Percentiles rank a stretch among this genome's conserved stretches.
Conservation (phyloP, 2,797 vertebrate genomes). For the Tamandua tetradactyla region DNA sequence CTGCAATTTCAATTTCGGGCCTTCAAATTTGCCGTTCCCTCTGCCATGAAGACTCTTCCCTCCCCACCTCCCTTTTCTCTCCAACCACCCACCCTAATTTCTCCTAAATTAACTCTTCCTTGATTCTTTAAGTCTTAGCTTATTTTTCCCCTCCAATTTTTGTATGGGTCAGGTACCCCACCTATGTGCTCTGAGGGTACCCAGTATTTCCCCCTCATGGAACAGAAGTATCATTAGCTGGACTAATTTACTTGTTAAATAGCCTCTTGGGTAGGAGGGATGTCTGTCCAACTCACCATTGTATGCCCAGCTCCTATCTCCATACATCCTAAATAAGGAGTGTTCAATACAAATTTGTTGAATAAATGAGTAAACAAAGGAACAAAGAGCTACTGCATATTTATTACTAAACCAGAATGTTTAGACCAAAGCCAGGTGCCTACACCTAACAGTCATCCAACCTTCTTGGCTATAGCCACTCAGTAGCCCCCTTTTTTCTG, state of each 20-base stretch:
- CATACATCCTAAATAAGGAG: not conserved
- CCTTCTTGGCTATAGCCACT: not conserved
- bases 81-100: not conserved
- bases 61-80: not conserved
- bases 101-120: not conserved
- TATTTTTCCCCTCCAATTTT: not conserved
- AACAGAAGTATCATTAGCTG: not conserved
- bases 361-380: not conserved
- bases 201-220: not conserved
- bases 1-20: not conserved
- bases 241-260: not conserved
- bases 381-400: not conserved
- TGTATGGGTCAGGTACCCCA: not conserved
- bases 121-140: not conserved
- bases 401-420: constrained; percentile 11
- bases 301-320: not conserved
- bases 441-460: not conserved
- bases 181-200: not conserved
- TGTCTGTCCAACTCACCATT: not conserved
- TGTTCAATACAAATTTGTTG: not conserved
- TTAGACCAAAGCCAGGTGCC: constrained; percentile 16
- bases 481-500: constrained; percentile 24
- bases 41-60: not conserved
- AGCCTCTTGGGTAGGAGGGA: not conserved
- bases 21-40: not conserved